Conservation (phyloP, 2,113 vertebrate genomes). For the Pedetes capensis region DNA sequence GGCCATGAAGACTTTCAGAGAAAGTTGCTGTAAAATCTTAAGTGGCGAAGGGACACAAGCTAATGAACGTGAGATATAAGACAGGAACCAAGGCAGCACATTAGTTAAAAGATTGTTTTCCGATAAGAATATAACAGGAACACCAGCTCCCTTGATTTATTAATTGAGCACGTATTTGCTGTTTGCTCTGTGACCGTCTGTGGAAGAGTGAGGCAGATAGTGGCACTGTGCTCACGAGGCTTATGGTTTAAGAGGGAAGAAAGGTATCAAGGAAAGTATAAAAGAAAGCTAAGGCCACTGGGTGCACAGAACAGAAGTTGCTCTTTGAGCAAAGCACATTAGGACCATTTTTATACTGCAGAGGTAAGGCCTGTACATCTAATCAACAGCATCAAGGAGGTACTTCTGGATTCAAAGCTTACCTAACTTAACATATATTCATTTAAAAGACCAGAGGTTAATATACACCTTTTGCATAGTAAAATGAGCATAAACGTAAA, state of each 20-base stretch:
- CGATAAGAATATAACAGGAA: not conserved
- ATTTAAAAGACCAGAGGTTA: not conserved
- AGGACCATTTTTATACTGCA: no score
- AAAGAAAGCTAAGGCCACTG: not conserved
- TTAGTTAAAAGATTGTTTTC: not conserved
- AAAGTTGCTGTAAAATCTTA: not conserved
- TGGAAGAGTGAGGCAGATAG: not conserved
- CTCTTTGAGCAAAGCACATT: not conserved
- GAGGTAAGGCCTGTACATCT: not conserved
- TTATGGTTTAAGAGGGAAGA: not conserved
- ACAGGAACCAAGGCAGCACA: not conserved
- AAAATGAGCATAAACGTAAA: not conserved
- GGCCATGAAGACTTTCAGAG: not conserved
- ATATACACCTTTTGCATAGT: not conserved
- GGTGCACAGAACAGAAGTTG: not conserved
- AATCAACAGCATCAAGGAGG: not conserved
- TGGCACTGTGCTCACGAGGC: not conserved
- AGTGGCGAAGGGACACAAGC: not conserved
- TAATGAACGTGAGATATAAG: not conserved
- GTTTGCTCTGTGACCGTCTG: not conserved
- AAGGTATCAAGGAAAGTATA: not conserved
- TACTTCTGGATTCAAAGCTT: not conserved
- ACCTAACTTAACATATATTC: not conserved
- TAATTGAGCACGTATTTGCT: rapidly evolving
- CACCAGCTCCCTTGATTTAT: not conserved